Base-by-base conservation (phyloP, 2,888 invertebrate genomes). In the Drosophila nigritarsus region DNA sequence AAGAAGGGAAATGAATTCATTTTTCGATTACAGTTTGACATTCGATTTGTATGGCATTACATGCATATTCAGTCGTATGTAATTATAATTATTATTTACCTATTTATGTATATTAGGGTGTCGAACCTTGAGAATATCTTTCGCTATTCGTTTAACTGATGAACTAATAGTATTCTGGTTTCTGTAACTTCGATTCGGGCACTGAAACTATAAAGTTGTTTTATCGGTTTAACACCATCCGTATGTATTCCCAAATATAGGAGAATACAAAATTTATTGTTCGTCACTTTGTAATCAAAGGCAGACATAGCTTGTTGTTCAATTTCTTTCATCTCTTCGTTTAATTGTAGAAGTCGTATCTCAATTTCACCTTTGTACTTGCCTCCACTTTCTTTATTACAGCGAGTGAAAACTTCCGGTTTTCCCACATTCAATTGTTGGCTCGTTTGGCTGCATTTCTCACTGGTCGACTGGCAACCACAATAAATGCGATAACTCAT, bases 401-500 rank as follows among this genome's bases (percentile, higher is more conserved):
- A n/a, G 24, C 63, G 64, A 67, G 61, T 58, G n/a, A 30, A 64
- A 62, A 62, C 75, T 78, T 78, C 78, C 78, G 78, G 70, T 54
- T 66, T 62, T 36, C 36, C 61, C 55, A 65, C 51, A 78, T 68
- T 62, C 78, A 78, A 78, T 76, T 76, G 78, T 73, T 68, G 27
- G 49, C 68, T 62, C 68, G 73, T 78, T 78, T 73, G 32, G 58
- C 30, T 64, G 73, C 72, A 77, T 50, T 65, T 72, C 29, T 67
- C 30, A 56, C 42, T 42, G 15, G 30, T 30, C 56, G 15, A 42
- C 42, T 30, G 29, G 29, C 40, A 56, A n/a, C n/a, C 27, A 15
- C 15, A 30, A 56, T 54, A 65, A 67, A 61, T 75, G 60, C 71
- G 67, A 68, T 78, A 78, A 80, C 76, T 78, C 78, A 75, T 75